Evolutionary conservation across 2,888 invertebrate genomes (phyloP).

Genomic region (Microplitis manilae): DNA sequence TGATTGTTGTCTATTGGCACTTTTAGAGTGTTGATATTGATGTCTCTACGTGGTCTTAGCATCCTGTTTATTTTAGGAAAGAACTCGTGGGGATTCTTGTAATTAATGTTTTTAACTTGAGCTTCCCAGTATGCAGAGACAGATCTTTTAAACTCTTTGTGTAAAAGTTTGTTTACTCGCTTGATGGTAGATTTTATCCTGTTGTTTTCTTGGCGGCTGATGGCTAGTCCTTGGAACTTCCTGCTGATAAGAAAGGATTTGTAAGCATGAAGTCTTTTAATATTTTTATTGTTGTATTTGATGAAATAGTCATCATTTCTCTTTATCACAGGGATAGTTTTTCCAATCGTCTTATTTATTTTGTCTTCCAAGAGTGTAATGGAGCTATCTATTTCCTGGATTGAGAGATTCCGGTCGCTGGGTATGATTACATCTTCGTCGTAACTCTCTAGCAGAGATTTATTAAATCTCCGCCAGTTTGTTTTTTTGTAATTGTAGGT

Average conservation of each 20-base stretch:
- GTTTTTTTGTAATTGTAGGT: constrained; percentile 33
- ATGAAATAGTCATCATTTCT: constrained; percentile 1
- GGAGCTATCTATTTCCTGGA: constrained; percentile 33
- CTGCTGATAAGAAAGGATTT: constrained; percentile 34
- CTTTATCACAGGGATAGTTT: constrained; percentile 7
- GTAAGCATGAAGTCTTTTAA: constrained; percentile 28
- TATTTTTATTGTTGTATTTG: constrained; percentile 36
- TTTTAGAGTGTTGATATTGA: constrained; percentile 1
- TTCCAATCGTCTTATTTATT: constrained; percentile 7
- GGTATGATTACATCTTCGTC: neutral
- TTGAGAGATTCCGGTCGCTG: constrained; percentile 27
- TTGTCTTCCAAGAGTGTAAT: constrained; percentile 18
- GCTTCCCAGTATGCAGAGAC: constrained; percentile 33
- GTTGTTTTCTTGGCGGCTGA: constrained; percentile 11
- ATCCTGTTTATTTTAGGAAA: constrained; percentile 36
- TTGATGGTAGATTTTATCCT: constrained; percentile 30
- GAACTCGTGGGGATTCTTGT: constrained; percentile 29
- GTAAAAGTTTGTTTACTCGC: constrained; percentile 15
- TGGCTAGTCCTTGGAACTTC: constrained; percentile 12
- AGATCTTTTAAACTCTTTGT: constrained; percentile 33
- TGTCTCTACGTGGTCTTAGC: neutral
- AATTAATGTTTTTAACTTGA: constrained; percentile 23
- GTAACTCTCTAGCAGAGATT: neutral
- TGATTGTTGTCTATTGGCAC: neutral
- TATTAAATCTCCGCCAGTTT: constrained; percentile 36